Conservation (phyloP, 2,888 invertebrate species). For the Hoplodrina blanda region DNA sequence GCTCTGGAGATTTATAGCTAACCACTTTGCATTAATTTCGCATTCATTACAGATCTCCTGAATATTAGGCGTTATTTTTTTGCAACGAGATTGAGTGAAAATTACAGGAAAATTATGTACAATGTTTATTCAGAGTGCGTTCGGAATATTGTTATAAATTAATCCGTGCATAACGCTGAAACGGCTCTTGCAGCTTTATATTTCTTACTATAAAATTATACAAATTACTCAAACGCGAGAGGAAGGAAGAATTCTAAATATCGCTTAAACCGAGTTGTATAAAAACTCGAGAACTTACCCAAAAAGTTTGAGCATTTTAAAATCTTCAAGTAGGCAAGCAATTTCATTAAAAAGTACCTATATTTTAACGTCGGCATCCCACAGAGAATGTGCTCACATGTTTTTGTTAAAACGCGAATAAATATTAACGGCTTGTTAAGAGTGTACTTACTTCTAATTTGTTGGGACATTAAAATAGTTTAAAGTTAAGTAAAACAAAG, state of each 20-base stretch:
- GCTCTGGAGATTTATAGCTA: conserved; percentile 86
- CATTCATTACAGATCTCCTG: conserved; percentile 87
- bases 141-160: conserved; percentile 65
- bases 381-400: conserved; percentile 21
- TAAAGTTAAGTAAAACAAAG: conserved; percentile 67
- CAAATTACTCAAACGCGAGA: conserved; percentile 43
- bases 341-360: conserved; percentile 25
- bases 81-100: conserved; percentile 74
- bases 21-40: conserved; percentile 89
- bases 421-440: conserved; percentile 59
- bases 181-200: conserved; percentile 38
- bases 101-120: conserved; percentile 72
- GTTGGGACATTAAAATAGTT: conserved; percentile 75
- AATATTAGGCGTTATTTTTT: conserved; percentile 79
- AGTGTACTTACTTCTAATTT: conserved; percentile 65
- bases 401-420: conserved; percentile 40
- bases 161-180: conserved; percentile 58
- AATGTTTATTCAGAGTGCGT: conserved; percentile 65
- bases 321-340: conserved; percentile 20
- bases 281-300: conserved; percentile 18
- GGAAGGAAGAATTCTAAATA: conserved; percentile 40
- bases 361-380: conserved; percentile 26
- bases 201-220: conserved; percentile 52
- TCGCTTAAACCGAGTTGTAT: conserved; percentile 13
- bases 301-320: conserved; percentile 32